Conservation (phyloP, 2,888 invertebrate genomes). For the Gastracanthus pulcherrimus region DNA sequence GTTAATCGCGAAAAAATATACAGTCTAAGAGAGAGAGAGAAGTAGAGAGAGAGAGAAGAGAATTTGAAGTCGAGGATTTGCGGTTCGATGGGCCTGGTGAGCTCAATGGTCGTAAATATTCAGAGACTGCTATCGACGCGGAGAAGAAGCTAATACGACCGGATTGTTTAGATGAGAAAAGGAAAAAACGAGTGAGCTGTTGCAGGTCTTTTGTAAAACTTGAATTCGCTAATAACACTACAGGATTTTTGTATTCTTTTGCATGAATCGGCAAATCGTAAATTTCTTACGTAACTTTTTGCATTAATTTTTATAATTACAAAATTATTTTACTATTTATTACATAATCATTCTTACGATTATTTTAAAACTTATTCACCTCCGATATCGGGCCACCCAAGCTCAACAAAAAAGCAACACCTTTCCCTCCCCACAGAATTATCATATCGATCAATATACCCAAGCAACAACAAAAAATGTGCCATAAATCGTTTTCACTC, state of each 20-base stretch:
- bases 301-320: too few relatives aligned
- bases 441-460: background rate
- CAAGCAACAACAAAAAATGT: background rate
- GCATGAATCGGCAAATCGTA: too few relatives aligned
- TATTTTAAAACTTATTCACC: too few relatives aligned
- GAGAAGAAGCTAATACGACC: background rate
- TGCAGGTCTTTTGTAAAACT: too few relatives aligned
- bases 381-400: background rate
- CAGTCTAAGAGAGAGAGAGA: too few relatives aligned
- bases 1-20: slow-evolving; percentile 13
- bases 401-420: background rate
- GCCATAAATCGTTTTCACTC: slow-evolving; percentile 20
- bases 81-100: background rate
- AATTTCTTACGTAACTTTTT: background rate
- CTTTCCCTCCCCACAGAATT: background rate
- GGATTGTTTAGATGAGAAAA: background rate
- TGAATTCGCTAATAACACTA: too few relatives aligned
- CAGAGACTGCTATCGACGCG: background rate
- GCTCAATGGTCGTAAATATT: slow-evolving; percentile 21
- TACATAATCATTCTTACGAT: too few relatives aligned
- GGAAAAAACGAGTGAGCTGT: too few relatives aligned
- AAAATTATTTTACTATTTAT: too few relatives aligned
- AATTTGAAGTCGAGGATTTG: slow-evolving; percentile 20
- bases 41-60: too few relatives aligned
- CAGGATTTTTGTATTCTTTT: background rate